Conservation (phyloP, 2,797 vertebrate genomes). For the Ispidina picta region DNA sequence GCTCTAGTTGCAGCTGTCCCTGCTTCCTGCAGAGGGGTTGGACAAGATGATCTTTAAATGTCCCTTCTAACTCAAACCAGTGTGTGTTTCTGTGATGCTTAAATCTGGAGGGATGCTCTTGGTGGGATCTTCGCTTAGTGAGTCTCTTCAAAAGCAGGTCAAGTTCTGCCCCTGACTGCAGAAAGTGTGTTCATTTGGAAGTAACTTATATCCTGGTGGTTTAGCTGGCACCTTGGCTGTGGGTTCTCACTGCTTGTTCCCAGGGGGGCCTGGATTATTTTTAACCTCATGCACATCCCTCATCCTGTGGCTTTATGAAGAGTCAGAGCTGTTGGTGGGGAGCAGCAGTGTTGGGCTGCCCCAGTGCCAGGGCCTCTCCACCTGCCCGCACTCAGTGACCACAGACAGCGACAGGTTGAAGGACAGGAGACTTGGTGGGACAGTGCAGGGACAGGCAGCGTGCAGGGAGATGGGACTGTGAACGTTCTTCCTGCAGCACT, state of each 20-base stretch:
- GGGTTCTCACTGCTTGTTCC: background rate
- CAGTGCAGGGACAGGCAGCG: fast-evolving
- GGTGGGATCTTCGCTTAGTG: background rate
- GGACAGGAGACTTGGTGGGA: background rate
- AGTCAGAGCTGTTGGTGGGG: background rate
- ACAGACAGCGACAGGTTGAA: fast-evolving
- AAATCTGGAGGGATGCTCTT: background rate
- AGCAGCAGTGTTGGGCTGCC: background rate
- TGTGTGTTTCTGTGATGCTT: background rate
- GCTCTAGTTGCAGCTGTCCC: background rate
- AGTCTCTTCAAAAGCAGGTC: background rate
- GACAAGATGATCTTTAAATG: background rate
- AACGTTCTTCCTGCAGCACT: background rate
- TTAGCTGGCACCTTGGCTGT: background rate
- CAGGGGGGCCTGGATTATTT: background rate
- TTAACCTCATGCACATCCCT: background rate
- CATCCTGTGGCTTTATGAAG: background rate
- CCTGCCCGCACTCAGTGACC: background rate
- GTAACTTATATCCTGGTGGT: background rate
- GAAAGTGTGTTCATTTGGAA: background rate
- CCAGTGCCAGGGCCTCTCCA: background rate
- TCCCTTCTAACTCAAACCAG: background rate
- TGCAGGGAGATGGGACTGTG: fast-evolving
- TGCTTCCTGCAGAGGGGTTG: background rate
- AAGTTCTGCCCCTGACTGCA: background rate